Evolutionary conservation across 2,797 vertebrate genomes (phyloP).

Genomic region (Sciaenops ocellatus): DNA sequence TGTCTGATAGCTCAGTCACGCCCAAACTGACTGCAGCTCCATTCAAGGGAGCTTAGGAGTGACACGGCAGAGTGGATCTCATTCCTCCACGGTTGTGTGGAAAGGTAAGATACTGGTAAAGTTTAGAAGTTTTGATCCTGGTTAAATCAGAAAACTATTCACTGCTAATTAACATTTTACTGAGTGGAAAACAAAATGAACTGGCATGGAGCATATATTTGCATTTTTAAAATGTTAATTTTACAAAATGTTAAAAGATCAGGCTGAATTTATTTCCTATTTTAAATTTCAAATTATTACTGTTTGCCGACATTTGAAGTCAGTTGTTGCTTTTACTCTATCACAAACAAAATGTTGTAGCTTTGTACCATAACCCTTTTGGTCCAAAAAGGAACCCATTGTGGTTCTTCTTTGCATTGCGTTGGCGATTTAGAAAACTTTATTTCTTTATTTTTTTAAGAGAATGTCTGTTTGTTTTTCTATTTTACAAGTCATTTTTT

Average conservation of each 20-base stretch:
- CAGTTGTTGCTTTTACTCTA: neutral
- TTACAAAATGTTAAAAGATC: neutral
- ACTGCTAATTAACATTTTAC: neutral
- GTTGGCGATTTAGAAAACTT: neutral
- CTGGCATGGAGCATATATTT: neutral
- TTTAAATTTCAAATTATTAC: neutral
- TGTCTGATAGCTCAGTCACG: conserved; percentile 12
- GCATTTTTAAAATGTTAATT: neutral
- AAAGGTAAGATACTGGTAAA: neutral
- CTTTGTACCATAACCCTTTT: neutral
- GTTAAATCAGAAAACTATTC: neutral
- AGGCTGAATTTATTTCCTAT: neutral
- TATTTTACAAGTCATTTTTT: neutral
- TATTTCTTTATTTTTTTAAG: neutral
- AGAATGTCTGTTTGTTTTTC: neutral
- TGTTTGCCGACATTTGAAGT: neutral
- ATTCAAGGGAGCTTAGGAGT: neutral
- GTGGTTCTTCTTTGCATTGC: neutral
- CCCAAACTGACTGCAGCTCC: neutral
- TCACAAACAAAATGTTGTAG: neutral
- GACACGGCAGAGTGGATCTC: too few species aligned
- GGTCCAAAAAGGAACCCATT: neutral
- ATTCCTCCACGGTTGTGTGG: neutral
- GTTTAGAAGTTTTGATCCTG: neutral
- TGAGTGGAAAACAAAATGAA: neutral